Evolutionary conservation across 2,113 vertebrate genomes (phyloP), one percentile per base, ranked within the genome.

Genomic region (Brachyhypopomus gauderio): DNA sequence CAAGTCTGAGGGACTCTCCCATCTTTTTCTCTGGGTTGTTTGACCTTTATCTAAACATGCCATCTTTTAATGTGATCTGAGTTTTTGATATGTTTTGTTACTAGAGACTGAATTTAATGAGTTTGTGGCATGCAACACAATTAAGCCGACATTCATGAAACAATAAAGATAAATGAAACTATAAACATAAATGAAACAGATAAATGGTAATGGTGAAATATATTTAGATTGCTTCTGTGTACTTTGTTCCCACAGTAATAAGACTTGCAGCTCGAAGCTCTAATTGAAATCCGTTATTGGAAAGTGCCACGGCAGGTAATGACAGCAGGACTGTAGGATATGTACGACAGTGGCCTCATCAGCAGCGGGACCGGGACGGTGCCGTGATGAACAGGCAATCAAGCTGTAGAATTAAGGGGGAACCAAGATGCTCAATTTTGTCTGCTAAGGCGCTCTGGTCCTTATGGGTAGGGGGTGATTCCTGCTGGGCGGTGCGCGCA

Each of bases 101-200:
- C 64, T 23, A 0, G 27, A 81, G 63, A 81, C 20, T 17, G 27
- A 16, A 22, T 69, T 69, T 75, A 25, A 45, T 17, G 14, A 64
- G 70, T 72, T 48, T 27, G 79, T 64, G 71, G 14, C 71, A 23
- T 38, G 60, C 70, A 56, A 73, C 59, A 66, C 62, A 69, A 67
- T 81, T 74, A 80, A 67, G 48, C 45, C 9, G 12, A 52, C 12
- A 3, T 8, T 14, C 45, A 52, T 52, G 9, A 52, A 52, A 14
- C 45, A 52, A 52, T 52, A 52, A 52, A 52, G 45, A 52, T 14
- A 11, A 52, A 41, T 41, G 45, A 52, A 52, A 14, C 45, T 12
- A 52, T 52, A 52, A 7, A 52, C 8, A 52, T 14, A 11, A 52
- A 41, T 41, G 30, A 30, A 30, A 30, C 55, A 27, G 60, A 72